Evolutionary conservation across 2,888 invertebrate species (phyloP).

Genomic region (Tridacna crocea): DNA sequence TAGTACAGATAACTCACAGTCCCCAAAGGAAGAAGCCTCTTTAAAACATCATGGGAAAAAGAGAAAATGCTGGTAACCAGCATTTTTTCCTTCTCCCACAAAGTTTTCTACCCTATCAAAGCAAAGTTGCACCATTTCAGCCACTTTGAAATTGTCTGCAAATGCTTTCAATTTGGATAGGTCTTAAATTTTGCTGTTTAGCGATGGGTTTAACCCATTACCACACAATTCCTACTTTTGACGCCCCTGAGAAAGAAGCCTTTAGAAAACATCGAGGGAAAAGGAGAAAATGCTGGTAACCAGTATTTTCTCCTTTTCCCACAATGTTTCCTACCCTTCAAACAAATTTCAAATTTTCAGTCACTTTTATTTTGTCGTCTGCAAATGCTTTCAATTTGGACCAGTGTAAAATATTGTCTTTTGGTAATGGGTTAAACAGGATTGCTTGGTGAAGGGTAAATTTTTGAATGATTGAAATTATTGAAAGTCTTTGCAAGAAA

Average conservation of each 20-base stretch:
- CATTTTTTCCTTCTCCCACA: not conserved
- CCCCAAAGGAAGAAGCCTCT: not conserved
- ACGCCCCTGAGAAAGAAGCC: not conserved
- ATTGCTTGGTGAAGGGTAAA: no score
- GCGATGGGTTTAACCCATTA: not conserved
- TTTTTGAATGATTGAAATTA: no score
- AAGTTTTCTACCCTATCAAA: not conserved
- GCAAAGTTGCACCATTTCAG: no score
- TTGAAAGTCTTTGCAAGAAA: no score
- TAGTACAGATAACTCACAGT: no score
- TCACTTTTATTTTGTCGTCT: no score
- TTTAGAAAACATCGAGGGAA: not conserved
- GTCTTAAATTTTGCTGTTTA: not conserved
- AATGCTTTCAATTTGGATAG: no score
- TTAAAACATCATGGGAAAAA: not conserved
- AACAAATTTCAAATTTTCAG: no score
- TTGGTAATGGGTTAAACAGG: no score
- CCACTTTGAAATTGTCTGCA: no score
- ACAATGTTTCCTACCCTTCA: not conserved
- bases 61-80: not conserved
- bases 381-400: no score
- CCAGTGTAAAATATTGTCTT: no score
- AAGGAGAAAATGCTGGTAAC: not conserved
- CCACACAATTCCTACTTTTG: not conserved
- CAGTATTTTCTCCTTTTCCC: conserved; percentile 1